Base-by-base conservation (phyloP, 2,113 vertebrate genomes). In the Pardalotus punctatus region DNA sequence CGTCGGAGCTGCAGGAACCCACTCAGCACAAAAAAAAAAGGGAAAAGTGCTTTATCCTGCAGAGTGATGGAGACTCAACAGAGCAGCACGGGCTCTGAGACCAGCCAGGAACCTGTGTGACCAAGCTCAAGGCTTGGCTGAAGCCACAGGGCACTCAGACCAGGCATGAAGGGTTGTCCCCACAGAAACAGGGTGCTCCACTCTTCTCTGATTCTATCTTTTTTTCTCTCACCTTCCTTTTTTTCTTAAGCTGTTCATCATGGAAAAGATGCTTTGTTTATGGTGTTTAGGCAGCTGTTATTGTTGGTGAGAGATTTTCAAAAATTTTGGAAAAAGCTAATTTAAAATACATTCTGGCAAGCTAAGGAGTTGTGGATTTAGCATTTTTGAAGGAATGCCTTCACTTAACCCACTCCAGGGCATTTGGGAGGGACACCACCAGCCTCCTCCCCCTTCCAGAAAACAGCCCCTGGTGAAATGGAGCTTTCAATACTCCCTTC, bases 81-180 rank as follows among this genome's bases (percentile, higher is more conserved):
- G 66, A 69, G 45, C 36, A 53, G 31, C 31, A 40, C 0, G 0
- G 38, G 27, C 43, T 45, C 48, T 87, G 48, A 76, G 29, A 33
- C 7, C 57, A 85, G 31, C 14, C 72, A 48, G 43, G 13, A 45
- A 22, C 13, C 48, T 69, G 35, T 43, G 27, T 62, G 33, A 25
- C 13, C 48, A 43, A 82, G 10, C 57, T 87, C n/a, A 48, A 14
- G 36, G n/a, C 58, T 73, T 72, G 64, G 24, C 40, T 48, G 21
- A 64, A 80, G 33, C 25, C 27, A 33, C 0, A 0, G 38, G 23
- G 17, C 45, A 21, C 20, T 53, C 12, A 3, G 36, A 61, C 2
- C 23, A 47, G 61, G 23, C 0, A 0, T 12, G 23, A 67, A 14
- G 43, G 17, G 4, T 3, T 70, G 8, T 18, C 23, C 15, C 20